Conservation (phyloP, 2,888 invertebrate species). For the Nudaria mundana region DNA sequence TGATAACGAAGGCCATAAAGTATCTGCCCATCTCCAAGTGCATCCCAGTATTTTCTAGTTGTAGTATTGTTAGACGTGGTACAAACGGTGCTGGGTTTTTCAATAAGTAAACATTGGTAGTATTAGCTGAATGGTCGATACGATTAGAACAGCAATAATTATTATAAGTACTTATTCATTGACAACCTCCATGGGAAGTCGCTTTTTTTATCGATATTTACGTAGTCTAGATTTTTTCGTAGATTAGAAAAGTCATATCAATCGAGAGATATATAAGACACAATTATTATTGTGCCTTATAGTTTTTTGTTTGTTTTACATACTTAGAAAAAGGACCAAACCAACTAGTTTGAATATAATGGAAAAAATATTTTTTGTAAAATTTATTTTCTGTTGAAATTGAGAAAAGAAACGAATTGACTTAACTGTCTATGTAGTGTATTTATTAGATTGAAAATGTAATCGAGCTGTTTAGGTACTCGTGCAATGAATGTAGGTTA, state of each 20-base stretch:
- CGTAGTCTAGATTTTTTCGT: conserved; percentile 52
- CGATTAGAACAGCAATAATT: conserved; percentile 23
- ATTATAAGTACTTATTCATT: conserved; percentile 16
- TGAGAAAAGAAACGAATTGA: conserved; percentile 41
- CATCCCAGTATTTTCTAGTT: conserved; percentile 77
- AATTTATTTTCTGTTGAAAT: conserved; percentile 62
- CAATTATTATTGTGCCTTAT: conserved; percentile 72
- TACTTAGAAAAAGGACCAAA: conserved; percentile 70
- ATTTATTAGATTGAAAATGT: conserved; percentile 51
- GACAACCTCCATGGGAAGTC: conserved; percentile 38
- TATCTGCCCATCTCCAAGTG: conserved; percentile 57
- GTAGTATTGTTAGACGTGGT: conserved; percentile 59
- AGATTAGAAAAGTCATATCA: conserved; percentile 62
- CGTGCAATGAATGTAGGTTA: conserved; percentile 42
- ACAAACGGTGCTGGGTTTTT: conserved; percentile 69
- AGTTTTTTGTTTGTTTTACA: conserved; percentile 41
- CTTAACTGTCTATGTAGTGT: conserved; percentile 49
- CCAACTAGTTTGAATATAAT: conserved; percentile 55
- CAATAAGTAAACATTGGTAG: conserved; percentile 33
- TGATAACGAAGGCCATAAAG: background rate
- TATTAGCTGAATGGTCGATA: conserved; percentile 52
- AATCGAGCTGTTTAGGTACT: conserved; percentile 34
- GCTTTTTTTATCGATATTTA: conserved; percentile 52
- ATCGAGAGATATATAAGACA: conserved; percentile 58
- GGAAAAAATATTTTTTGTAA: conserved; percentile 73